Percentiles rank a stretch among this genome's conserved stretches.
Evolutionary conservation across 2,888 invertebrate genomes (phyloP).

Genomic region (Tenthredo amoena): DNA sequence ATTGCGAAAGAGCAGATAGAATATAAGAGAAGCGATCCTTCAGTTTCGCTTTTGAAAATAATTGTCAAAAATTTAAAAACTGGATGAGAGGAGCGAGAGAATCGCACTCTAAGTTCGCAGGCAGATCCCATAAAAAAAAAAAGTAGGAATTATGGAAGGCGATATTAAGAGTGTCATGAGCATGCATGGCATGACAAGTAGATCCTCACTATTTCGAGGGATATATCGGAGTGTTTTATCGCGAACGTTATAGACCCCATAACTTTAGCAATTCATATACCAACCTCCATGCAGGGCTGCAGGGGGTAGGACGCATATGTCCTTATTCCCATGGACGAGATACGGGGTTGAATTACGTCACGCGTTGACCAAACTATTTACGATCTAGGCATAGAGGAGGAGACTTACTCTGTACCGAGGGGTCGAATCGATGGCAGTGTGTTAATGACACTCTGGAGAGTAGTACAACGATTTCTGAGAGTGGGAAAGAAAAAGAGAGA

Average conservation of each 20-base stretch:
- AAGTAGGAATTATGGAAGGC: neutral
- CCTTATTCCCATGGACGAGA: conserved; percentile 2
- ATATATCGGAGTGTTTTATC: conserved; percentile 30
- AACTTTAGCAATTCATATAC: conserved; percentile 38
- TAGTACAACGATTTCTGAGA: neutral
- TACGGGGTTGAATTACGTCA: conserved; percentile 37
- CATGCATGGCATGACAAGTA: conserved; percentile 16
- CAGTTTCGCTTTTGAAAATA: too few relatives aligned
- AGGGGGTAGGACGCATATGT: neutral
- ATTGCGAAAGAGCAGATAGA: too few relatives aligned
- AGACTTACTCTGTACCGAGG: neutral
- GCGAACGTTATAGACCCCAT: conserved; percentile 4
- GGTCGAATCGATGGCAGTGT: conserved; percentile 33
- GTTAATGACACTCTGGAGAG: conserved; percentile 49
- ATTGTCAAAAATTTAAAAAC: too few relatives aligned
- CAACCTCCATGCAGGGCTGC: neutral
- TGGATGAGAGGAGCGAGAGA: neutral
- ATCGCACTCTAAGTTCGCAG: neutral
- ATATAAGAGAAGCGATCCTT: too few relatives aligned
- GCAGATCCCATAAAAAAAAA: neutral
- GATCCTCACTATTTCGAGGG: neutral
- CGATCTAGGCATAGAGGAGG: neutral
- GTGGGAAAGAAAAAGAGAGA: neutral
- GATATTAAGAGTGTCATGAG: conserved; percentile 4
- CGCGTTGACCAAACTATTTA: conserved; percentile 45